Evolutionary conservation across 1,140 invertebrate species (phyloP), one percentile per base, ranked within the genome.

Genomic region (Amyelois transitella): DNA sequence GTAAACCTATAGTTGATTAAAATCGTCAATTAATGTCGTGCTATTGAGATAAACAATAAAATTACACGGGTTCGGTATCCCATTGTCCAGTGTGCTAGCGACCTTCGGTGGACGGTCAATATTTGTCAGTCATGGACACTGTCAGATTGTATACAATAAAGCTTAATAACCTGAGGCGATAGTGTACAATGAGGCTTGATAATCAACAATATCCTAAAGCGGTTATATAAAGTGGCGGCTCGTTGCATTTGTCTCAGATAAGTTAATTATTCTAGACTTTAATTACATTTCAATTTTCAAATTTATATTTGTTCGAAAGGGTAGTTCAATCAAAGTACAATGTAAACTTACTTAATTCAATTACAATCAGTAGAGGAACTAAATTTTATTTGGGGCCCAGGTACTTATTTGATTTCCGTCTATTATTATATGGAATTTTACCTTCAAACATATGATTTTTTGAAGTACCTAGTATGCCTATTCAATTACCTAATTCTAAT

Each of bases 111-210:
- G 48, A 21, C 24, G 32, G 28, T 52, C 50, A 52, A 52, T 52
- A 43, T 52, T 52, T 52, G 43, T 43, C 50, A 20, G 50, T 52
- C 50, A 52, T 18, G 28, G 32, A 48, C 8, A 52, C 32, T 43
- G 50, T 52, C 18, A 18, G 19, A 52, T 52, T 32, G 28, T 6
- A 20, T 8, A 48, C 45, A 48, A 48, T 50, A 32, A 4, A 8
- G 22, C 14, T 12, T 25, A 18, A 50, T 50, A 50, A 50, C 20
- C 24, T 8, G 8, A 8, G n/a, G 6, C 20, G 43, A 38, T 38
- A 38, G 32, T n/a, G 10, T 38, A 38, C 32, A 38, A 38, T 50
- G 18, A 4, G 14, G 22, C 14, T 12, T 25, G 24, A 50, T 50
- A 50, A 50, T 22, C 24, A 25, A 8, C 5, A 50, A 28, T 50